phyloP scores from a whole-genome alignment of 2,113 vertebrate genomes.

The Laticauda colubrina region DNA sequence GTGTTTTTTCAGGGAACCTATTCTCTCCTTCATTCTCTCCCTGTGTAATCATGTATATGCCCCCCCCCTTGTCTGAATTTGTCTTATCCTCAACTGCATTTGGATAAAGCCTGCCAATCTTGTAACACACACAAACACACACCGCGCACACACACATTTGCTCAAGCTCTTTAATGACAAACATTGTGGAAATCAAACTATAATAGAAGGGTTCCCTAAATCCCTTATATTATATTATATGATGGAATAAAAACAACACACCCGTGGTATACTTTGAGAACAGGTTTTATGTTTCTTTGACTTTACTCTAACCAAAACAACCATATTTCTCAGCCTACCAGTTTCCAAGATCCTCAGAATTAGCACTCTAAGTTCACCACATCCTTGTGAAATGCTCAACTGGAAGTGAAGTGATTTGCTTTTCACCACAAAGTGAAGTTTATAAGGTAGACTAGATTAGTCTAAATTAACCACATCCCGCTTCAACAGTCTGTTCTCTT shows the following conservation, averaged over 20 bases:
- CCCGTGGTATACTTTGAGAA: no score
- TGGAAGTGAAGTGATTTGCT: background rate
- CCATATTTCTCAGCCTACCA: background rate
- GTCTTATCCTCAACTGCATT: background rate
- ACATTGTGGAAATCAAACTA: background rate
- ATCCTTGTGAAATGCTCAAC: background rate
- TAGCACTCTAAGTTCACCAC: background rate
- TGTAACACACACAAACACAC: background rate
- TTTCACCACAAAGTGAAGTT: background rate
- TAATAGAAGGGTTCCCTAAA: background rate
- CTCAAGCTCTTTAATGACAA: background rate
- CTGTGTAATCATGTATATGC: background rate
- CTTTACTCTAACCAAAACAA: background rate
- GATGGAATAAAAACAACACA: background rate
- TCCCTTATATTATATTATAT: background rate
- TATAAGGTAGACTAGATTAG: background rate
- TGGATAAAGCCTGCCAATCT: background rate
- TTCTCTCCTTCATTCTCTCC: background rate
- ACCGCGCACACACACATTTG: background rate
- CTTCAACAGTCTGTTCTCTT: background rate
- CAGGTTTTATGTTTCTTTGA: background rate
- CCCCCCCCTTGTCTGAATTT: background rate
- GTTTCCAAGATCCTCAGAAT: background rate
- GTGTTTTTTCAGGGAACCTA: background rate
- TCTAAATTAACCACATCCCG: background rate